Base-by-base conservation (phyloP, 2,888 invertebrate species). In the Drosophila anomalipes region DNA sequence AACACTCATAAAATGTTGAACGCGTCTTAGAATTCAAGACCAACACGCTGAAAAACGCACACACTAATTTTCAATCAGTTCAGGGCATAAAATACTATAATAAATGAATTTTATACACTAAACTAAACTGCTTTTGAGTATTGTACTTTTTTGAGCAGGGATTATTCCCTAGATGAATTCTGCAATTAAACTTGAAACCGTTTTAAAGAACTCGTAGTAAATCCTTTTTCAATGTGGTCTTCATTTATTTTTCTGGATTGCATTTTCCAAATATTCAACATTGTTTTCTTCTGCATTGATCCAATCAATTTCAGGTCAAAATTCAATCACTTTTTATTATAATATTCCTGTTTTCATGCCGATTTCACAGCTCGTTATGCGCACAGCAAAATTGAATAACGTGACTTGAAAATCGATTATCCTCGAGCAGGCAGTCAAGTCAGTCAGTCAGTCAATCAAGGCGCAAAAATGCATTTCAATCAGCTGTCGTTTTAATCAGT, bases 381-480 rank as follows among this genome's bases (percentile, higher is more conserved):
- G 28, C 57, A 58, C 12, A 26, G 33, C 30, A 22, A 28, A 68
- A 77, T 73, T 67, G 63, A 77, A 62, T 65, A 77, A 80, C 77
- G 80, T 80, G 77, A 75, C 65, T 79, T 41, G 62, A 37, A 70
- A 52, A 33, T 47, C 37, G 62, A 70, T 70, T 70, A 60, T 63
- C 12, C 60, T 47, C 33, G 35, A 39, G 32, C 47, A 33, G 39
- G 2, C n/a, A 67, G 56, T 4, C 28, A 28, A 28, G 28, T 28
- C 47, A 33, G 39, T 3, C n/a, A 67, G 56, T 28, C 70, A 54
- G 67, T 76, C 77, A 71, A 65, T 76, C 74, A 72, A 72, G 81
- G 77, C 79, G 81, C 66, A 73, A 79, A 74, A 69, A 79, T 61
- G 69, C 58, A 77, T 86, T 89, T 88, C 86, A 90, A 89, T 88